Percentiles rank a stretch among this genome's conserved stretches.
Conservation (phyloP, 92 coral and sea anemone genomes). For the Siderastrea siderea region DNA sequence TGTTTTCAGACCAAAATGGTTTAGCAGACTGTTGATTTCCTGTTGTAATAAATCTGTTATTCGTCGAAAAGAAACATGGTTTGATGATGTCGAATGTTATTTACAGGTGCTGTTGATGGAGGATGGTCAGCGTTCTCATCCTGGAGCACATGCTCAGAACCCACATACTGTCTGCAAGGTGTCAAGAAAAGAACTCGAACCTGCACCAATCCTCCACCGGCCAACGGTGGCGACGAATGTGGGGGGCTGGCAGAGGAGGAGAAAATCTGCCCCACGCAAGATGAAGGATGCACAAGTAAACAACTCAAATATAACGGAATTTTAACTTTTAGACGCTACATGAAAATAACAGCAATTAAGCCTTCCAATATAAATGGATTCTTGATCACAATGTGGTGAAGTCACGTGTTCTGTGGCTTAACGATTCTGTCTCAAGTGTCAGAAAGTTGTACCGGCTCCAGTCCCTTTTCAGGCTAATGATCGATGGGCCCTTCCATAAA, state of each 20-base stretch:
- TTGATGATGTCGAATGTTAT: background rate
- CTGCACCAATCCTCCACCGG: constrained; percentile 89
- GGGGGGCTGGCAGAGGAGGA: constrained; percentile 78
- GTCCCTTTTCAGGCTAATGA: no score
- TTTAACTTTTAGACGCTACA: no score
- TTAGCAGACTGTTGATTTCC: background rate
- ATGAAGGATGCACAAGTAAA: constrained; percentile 88
- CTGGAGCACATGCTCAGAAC: constrained; percentile 87
- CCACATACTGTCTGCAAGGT: constrained; percentile 81
- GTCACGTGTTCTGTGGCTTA: no score
- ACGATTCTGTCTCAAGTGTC: no score
- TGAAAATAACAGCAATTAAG: no score
- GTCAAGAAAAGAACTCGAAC: constrained; percentile 70
- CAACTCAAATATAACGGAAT: background rate
- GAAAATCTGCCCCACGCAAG: constrained; percentile 84
- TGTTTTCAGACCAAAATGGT: no score
- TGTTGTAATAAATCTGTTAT: background rate
- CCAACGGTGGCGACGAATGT: constrained; percentile 93
- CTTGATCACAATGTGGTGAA: no score
- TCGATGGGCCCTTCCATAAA: no score
- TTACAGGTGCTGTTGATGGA: constrained; percentile 88
- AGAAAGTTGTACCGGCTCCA: no score
- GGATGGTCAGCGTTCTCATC: constrained; percentile 88
- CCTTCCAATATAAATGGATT: no score
- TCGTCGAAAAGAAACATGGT: background rate